Percentiles rank a stretch among this genome's conserved stretches.
These are phyloP conservation scores for Pristis pectinata DNA, from an alignment of 2,797 vertebrate species.

Conservation along the genomic window DNA sequence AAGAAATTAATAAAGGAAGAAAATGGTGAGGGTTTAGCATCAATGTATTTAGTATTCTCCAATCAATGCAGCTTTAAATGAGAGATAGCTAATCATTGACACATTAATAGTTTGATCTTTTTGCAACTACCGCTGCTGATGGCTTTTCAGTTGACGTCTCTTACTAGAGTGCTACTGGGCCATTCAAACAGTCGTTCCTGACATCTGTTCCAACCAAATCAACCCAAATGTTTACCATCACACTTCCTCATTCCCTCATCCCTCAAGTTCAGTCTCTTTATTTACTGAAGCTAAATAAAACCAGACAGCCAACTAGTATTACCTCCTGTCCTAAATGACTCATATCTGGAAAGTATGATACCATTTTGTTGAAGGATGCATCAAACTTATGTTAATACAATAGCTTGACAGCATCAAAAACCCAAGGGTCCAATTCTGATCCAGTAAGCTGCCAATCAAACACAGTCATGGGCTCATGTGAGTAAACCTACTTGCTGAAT, in stretches of 20 bases:
- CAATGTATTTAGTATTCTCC: not conserved
- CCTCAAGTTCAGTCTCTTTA: not conserved
- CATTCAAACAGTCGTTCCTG: not conserved
- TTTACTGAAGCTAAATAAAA: not conserved
- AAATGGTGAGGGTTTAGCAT: not conserved
- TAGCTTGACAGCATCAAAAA: not conserved
- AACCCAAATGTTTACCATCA: not conserved
- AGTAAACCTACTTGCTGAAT: not conserved
- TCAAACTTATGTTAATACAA: constrained; percentile 12
- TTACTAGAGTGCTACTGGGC: not conserved
- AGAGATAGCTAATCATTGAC: not conserved
- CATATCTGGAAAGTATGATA: not conserved
- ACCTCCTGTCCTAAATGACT: not conserved
- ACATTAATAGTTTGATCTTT: not conserved
- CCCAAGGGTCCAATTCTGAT: constrained; percentile 3
- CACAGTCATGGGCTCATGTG: not conserved
- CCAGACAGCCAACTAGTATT: not conserved
- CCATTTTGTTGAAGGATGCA: not conserved
- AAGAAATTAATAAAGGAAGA: not conserved
- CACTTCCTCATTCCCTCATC: not conserved
- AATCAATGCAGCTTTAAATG: not conserved
- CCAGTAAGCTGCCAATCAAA: constrained; percentile 31
- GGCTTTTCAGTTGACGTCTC: too few species aligned
- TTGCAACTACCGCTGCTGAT: too few species aligned
- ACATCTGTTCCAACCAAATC: not conserved